Conservation (phyloP, 23 tunicate genomes). For the Trididemnum nubilum region DNA sequence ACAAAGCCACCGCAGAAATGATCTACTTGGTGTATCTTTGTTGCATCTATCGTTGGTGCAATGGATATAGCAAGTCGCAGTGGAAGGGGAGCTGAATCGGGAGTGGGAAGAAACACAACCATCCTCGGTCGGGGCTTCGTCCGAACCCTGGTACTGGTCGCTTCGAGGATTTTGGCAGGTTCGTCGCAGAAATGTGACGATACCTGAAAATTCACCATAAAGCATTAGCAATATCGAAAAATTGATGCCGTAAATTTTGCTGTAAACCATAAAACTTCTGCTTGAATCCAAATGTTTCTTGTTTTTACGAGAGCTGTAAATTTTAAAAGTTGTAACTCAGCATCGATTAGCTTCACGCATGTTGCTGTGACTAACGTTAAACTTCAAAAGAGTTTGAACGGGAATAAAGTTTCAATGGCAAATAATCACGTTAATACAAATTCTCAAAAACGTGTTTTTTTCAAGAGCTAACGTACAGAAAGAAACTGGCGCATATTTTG, state of each 20-base stretch:
- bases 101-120: constrained; percentile 10
- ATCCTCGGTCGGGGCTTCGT: constrained; percentile 8
- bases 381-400: too few relatives aligned
- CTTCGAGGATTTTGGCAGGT: constrained; percentile 3
- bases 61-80: background rate
- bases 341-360: too few relatives aligned
- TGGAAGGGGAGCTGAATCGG: background rate
- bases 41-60: constrained; percentile 13
- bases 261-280: background rate
- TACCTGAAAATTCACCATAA: background rate
- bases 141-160: background rate
- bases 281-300: too few relatives aligned
- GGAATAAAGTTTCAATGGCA: too few relatives aligned
- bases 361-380: too few relatives aligned
- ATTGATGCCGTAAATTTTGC: background rate
- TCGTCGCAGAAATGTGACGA: background rate
- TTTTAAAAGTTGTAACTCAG: background rate
- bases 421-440: too few relatives aligned
- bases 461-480: too few relatives aligned
- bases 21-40: constrained; percentile 9
- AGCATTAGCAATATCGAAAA: background rate
- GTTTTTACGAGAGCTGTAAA: too few relatives aligned
- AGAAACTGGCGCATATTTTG: too few relatives aligned
- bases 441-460: too few relatives aligned
- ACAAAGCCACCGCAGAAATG: too few relatives aligned